Conservation (phyloP, 2,797 vertebrate genomes). For the Tapera naevia region DNA sequence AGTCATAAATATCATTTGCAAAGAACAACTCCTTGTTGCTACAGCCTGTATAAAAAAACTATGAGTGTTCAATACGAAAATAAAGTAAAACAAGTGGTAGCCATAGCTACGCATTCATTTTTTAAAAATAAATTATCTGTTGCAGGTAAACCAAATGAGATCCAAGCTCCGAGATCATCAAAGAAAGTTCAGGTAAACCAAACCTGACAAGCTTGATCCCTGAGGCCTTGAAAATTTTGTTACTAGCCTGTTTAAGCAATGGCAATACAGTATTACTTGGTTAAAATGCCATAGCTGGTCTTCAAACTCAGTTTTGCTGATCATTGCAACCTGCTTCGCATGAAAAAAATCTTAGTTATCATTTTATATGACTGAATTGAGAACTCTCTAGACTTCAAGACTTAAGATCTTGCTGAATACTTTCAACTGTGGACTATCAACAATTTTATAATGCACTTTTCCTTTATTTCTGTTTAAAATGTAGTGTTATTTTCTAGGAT, state of each 20-base stretch:
- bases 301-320: conserved; percentile 6
- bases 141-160: neutral
- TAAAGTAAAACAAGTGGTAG: neutral
- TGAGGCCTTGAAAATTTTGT: neutral
- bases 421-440: neutral
- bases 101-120: neutral
- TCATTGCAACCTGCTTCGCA: neutral
- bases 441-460: neutral
- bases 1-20: neutral
- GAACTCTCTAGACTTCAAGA: neutral
- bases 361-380: neutral
- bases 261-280: neutral
- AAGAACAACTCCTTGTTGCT: neutral
- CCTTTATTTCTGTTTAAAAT: neutral
- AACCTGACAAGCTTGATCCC: neutral
- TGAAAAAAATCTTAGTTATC: neutral
- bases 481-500: neutral
- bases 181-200: neutral
- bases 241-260: neutral
- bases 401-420: neutral
- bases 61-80: neutral
- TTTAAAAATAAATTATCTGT: neutral
- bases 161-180: neutral
- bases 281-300: neutral
- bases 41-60: neutral